These are phyloP conservation scores for Sericinus montela DNA, from an alignment of 2,888 invertebrate species.

Conservation along the genomic window DNA sequence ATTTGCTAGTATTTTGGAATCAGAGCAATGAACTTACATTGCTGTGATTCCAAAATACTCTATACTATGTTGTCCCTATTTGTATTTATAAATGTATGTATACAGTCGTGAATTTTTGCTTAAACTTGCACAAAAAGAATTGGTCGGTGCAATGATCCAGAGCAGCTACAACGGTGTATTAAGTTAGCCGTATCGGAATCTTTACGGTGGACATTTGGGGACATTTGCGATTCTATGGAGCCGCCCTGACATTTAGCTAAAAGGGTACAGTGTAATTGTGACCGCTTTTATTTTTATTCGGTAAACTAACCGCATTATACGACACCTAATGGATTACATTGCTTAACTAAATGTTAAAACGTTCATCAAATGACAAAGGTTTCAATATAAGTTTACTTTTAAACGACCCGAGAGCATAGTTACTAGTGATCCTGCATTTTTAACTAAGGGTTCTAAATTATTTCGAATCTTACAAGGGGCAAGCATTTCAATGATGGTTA, in stretches of 20 bases:
- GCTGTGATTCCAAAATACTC: too few species aligned
- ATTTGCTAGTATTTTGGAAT: too few species aligned
- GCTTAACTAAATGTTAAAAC: neutral
- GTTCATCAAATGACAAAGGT: neutral
- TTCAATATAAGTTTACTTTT: too few species aligned
- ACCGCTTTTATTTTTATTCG: constrained; percentile 29
- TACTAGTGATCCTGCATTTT: too few species aligned
- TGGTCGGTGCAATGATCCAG: constrained; percentile 31
- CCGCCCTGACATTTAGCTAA: constrained; percentile 38
- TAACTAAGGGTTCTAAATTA: too few species aligned
- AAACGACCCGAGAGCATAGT: too few species aligned
- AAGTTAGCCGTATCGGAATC: constrained; percentile 28
- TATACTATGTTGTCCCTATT: too few species aligned
- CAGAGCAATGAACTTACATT: too few species aligned
- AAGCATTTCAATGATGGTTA: too few species aligned
- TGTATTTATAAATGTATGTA: too few species aligned
- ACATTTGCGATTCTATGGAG: constrained; percentile 35
- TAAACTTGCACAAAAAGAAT: constrained; percentile 5
- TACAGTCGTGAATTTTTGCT: too few species aligned
- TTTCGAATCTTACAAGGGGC: too few species aligned
- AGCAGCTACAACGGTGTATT: constrained; percentile 32
- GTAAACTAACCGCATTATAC: constrained; percentile 15
- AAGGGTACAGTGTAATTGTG: constrained; percentile 36
- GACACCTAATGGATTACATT: constrained; percentile 9
- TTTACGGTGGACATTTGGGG: constrained; percentile 33